These are phyloP conservation scores for Cephus spinipes DNA, from an alignment of 2,888 invertebrate genomes.

Conservation along the genomic window DNA sequence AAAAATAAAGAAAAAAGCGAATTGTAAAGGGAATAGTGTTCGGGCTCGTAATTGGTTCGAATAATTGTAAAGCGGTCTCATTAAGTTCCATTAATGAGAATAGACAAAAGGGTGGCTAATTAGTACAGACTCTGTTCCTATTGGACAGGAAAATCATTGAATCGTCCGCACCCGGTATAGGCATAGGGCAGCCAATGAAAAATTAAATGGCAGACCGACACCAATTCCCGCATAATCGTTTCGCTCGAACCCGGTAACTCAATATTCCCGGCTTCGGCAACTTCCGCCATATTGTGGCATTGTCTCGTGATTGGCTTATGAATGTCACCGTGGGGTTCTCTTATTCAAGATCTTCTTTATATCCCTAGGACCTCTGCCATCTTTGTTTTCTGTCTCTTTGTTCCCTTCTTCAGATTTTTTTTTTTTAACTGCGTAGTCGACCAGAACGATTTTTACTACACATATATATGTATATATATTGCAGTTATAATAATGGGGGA, in stretches of 20 bases:
- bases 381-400: neutral
- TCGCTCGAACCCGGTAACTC: slow-evolving; percentile 5
- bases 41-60: neutral
- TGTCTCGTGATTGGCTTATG: slow-evolving; percentile 15
- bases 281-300: slow-evolving; percentile 14
- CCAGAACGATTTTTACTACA: neutral
- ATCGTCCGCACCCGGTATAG: neutral
- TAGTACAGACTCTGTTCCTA: neutral
- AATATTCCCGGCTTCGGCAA: slow-evolving; percentile 11
- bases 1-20: neutral
- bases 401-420: neutral
- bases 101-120: neutral
- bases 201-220: slow-evolving; percentile 4
- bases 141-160: slow-evolving; percentile 2
- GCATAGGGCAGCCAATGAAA: neutral
- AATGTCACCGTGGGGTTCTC: slow-evolving; percentile 6
- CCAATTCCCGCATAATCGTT: slow-evolving; percentile 8
- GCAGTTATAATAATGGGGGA: neutral
- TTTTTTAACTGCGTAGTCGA: neutral
- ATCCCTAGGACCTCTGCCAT: neutral
- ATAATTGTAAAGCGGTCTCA: neutral
- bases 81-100: neutral
- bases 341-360: neutral
- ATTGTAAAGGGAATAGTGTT: neutral
- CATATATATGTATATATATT: neutral